Conservation (phyloP, 2,113 vertebrate species). For the Lagopus leucura region DNA sequence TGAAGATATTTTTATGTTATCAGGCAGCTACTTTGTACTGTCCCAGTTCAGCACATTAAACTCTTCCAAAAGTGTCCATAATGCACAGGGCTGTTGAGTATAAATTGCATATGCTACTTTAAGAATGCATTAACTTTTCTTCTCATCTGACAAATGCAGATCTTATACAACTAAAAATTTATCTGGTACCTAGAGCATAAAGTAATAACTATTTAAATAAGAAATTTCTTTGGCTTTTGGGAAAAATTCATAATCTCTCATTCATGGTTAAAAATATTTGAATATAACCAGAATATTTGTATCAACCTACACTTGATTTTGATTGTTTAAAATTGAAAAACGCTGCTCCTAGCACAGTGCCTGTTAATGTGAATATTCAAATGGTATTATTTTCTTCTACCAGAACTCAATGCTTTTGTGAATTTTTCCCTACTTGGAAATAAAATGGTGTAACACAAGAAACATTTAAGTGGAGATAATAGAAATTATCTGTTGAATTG, state of each 20-base stretch:
- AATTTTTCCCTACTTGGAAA: not conserved
- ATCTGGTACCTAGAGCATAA: not conserved
- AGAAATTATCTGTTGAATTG: not conserved
- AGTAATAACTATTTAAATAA: not conserved
- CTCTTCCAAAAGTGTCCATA: not conserved
- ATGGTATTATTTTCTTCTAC: not conserved
- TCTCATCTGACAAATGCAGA: not conserved
- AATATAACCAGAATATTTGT: not conserved
- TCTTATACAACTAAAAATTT: not conserved
- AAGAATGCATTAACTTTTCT: not conserved
- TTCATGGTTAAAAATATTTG: not conserved
- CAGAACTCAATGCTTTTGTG: not conserved
- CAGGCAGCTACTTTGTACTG: not conserved
- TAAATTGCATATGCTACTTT: not conserved
- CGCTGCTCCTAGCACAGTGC: not conserved
- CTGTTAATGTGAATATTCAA: not conserved
- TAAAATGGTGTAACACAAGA: not conserved
- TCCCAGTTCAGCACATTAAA: not conserved
- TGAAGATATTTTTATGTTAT: not conserved
- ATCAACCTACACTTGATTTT: not conserved
- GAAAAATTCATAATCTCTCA: not conserved
- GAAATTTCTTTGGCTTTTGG: not conserved
- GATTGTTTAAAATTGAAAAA: not conserved
- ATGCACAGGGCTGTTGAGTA: not conserved
- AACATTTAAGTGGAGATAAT: not conserved